Percentiles rank a stretch among this genome's conserved stretches.
These are phyloP conservation scores for Porites evermanni DNA, from an alignment of 92 coral and sea anemone species.

Conservation along the genomic window DNA sequence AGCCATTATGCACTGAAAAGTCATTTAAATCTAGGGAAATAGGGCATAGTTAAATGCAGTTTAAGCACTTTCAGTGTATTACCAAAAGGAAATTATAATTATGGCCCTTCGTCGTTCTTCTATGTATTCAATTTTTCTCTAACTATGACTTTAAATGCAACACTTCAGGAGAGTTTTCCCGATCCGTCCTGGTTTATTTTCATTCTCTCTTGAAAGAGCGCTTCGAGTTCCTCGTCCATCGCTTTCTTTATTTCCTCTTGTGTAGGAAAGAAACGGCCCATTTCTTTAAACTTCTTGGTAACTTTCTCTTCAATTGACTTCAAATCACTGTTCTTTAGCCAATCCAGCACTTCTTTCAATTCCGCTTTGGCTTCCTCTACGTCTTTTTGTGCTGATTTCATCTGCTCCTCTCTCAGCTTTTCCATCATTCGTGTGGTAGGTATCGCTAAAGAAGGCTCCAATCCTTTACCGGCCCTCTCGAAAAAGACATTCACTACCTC, in stretches of 20 bases:
- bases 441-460: conserved; percentile 33
- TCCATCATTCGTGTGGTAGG: conserved; percentile 51
- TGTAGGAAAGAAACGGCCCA: background rate
- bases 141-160: background rate
- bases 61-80: too few relatives aligned
- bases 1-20: too few relatives aligned
- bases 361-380: background rate
- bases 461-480: conserved; percentile 20
- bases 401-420: conserved; percentile 39
- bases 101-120: too few relatives aligned
- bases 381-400: conserved; percentile 15
- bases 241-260: conserved; percentile 26
- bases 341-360: conserved; percentile 4
- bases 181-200: background rate
- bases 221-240: conserved; percentile 20
- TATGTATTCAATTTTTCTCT: background rate
- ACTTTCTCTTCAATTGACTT: conserved; percentile 16
- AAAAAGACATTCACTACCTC: conserved; percentile 38
- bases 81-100: too few relatives aligned
- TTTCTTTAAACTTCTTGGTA: conserved; percentile 13
- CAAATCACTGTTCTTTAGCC: conserved; percentile 32
- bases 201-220: conserved; percentile 21
- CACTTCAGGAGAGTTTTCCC: background rate
- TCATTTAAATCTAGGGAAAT: too few relatives aligned
- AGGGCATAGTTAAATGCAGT: too few relatives aligned